phyloP scores from a whole-genome alignment of 2,888 invertebrate genomes.

The Lasius fuliginosus region DNA sequence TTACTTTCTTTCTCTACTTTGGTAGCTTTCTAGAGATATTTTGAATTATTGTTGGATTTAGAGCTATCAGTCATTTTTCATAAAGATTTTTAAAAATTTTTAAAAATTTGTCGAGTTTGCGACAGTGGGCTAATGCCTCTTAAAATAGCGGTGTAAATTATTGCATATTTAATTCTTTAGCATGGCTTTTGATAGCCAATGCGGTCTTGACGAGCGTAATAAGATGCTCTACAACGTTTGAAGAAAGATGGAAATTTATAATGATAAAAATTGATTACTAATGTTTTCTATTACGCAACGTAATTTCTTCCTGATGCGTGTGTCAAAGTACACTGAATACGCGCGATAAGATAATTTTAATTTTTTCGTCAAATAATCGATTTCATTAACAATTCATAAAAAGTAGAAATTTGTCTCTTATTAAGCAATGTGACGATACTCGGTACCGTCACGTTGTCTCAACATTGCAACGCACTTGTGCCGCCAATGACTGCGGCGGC shows the following conservation, averaged over 20 bases:
- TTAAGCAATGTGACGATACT: conserved; percentile 15
- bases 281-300: neutral
- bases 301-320: neutral
- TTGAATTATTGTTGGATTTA: neutral
- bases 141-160: no score
- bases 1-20: neutral
- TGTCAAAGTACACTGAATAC: neutral
- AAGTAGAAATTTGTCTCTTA: conserved; percentile 17
- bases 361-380: neutral
- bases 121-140: no score
- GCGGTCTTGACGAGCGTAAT: no score
- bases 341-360: neutral
- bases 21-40: neutral
- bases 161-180: no score
- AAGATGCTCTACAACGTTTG: neutral
- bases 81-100: no score
- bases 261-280: conserved; percentile 19
- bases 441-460: conserved; percentile 32
- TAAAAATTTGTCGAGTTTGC: neutral
- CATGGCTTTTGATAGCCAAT: no score
- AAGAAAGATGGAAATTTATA: neutral
- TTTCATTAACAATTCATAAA: neutral
- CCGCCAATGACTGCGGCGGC: conserved; percentile 46
- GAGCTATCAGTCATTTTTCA: neutral
- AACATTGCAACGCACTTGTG: conserved; percentile 36